Evolutionary conservation across 2,888 invertebrate species (phyloP), one percentile per base, ranked within the genome.

Genomic region (Spicauda simplicius): DNA sequence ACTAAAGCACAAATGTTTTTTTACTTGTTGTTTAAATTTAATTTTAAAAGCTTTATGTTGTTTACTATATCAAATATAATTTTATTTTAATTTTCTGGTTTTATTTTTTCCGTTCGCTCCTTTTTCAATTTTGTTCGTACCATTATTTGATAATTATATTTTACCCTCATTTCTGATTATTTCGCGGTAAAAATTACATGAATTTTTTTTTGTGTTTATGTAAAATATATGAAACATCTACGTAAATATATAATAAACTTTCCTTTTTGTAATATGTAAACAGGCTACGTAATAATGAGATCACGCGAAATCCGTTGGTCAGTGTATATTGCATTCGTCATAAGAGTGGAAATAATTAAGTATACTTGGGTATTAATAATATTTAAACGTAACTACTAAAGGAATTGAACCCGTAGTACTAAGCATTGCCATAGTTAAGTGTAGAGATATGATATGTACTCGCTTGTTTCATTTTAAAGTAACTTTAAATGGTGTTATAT

Each of bases 1-100:
- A 61, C 58, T 20, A 14, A 52, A 61, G 60, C 60, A 61, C 60
- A 61, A 59, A 30, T 20, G 52, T 37, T 53, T 50, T 61, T 14
- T 20, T 50, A 14, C 41, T 14, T 48, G 19, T 16, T 59, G 33
- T 33, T 33, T 10, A 33, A 33, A 33, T 33, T 33, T 33, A 33
- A 16, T 48, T 16, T 48, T 25, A 10, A 1, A 59, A 59, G 57
- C 57, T 59, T 59, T 59, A 20, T 59, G 48, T 61, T 61, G 52
- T 61, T 50, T 33, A 53, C 37, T 25, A 25, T 48, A 61, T 52
- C 37, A 61, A 52, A 61, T 18, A 11, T n/a, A 33, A 37, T 33
- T 56, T 61, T 52, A 61, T 52, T 61, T 61, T 61, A 6, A n/a
- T n/a, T 30, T 52, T 8, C 16, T 50, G 8, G 4, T 50, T 45